Evolutionary conservation across 2,113 vertebrate genomes (phyloP).

Genomic region (Diadophis punctatus): DNA sequence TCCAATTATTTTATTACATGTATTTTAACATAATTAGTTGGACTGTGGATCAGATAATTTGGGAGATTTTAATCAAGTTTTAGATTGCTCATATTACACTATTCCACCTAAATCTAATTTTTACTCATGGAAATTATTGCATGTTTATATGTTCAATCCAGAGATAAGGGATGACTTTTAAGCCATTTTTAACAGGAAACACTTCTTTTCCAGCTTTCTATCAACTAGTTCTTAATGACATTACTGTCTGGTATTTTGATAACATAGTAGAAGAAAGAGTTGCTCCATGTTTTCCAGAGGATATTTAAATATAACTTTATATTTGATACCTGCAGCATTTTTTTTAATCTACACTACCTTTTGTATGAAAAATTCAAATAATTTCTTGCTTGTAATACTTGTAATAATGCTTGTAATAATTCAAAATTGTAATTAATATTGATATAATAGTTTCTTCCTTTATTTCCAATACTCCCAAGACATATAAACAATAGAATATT

Average conservation of each 20-base stretch:
- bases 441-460: not conserved
- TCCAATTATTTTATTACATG: not conserved
- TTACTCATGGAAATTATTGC: not conserved
- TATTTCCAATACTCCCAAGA: not conserved
- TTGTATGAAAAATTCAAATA: not conserved
- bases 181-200: not conserved
- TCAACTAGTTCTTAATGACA: not conserved
- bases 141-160: not conserved
- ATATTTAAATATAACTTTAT: not conserved
- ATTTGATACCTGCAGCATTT: not conserved
- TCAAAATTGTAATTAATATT: not conserved
- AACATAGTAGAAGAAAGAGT: not conserved
- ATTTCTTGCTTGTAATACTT: not conserved
- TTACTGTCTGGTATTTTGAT: not conserved
- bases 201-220: not conserved
- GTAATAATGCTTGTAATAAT: not conserved
- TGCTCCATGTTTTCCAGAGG: not conserved
- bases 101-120: not conserved
- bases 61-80: not conserved
- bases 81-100: not conserved
- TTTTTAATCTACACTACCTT: not conserved
- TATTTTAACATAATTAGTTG: not conserved
- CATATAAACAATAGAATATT: not conserved
- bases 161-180: not conserved
- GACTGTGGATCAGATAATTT: not conserved